Evolutionary conservation across 2,113 vertebrate genomes (phyloP).

Genomic region (Stegostoma tigrinum): DNA sequence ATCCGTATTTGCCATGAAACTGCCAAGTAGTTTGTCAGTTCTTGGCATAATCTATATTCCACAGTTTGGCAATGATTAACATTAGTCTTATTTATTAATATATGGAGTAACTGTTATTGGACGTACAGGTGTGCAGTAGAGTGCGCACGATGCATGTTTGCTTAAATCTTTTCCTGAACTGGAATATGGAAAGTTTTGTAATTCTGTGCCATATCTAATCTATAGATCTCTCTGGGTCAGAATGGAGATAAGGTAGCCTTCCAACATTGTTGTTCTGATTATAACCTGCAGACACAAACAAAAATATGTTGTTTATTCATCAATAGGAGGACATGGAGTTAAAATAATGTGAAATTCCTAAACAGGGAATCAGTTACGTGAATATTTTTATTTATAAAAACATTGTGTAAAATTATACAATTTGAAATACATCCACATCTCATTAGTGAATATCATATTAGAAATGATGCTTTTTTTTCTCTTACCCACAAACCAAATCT

Average conservation of each 20-base stretch:
- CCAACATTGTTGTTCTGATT: neutral
- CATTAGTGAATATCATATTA: neutral
- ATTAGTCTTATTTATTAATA: neutral
- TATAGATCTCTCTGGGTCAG: neutral
- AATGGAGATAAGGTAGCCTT: neutral
- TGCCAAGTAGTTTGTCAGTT: neutral
- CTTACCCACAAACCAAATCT: neutral
- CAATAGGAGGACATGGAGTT: neutral
- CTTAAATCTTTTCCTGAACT: neutral
- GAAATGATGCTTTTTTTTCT: neutral
- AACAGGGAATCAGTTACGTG: neutral
- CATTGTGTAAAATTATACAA: neutral
- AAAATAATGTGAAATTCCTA: neutral
- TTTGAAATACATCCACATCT: neutral
- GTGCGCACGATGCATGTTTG: neutral
- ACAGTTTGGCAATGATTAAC: neutral
- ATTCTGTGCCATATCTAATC: neutral
- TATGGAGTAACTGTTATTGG: neutral
- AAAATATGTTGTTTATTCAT: neutral
- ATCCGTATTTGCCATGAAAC: neutral
- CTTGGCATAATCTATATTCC: neutral
- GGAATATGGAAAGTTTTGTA: neutral
- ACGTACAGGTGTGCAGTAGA: neutral
- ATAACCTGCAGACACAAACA: neutral
- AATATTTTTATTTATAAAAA: neutral